A percentile compares a stretch with the other conserved stretches of the same genome.
Evolutionary conservation across 1,140 invertebrate genomes (phyloP).

Genomic region (Sitobion miscanthi): DNA sequence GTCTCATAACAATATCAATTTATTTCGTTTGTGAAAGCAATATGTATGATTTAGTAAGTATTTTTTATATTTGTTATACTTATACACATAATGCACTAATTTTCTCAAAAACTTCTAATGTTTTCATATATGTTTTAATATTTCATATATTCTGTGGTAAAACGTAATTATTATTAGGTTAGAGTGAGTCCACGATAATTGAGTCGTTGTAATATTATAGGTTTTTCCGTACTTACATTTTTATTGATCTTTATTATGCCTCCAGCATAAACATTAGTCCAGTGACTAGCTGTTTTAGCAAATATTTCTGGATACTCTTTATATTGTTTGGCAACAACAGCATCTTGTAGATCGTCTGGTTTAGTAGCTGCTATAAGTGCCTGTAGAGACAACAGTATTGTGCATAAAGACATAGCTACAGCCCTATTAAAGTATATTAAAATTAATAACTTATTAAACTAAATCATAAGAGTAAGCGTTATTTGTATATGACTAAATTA

Average conservation of each 20-base stretch:
- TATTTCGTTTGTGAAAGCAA: too few relatives aligned
- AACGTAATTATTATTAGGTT: background rate
- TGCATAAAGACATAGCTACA: slow-evolving; percentile 96
- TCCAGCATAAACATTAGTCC: slow-evolving; percentile 94
- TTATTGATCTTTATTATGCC: slow-evolving; percentile 64
- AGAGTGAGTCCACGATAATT: background rate
- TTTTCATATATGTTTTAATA: too few relatives aligned
- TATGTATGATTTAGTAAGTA: too few relatives aligned
- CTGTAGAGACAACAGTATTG: slow-evolving; percentile 92
- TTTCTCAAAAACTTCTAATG: too few relatives aligned
- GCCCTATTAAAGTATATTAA: slow-evolving; percentile 73
- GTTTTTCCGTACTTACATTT: background rate
- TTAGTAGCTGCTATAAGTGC: slow-evolving; percentile 90
- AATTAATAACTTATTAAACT: background rate
- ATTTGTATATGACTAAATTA: background rate
- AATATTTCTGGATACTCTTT: slow-evolving; percentile 82
- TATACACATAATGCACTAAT: too few relatives aligned
- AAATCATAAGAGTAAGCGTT: background rate
- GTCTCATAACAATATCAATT: too few relatives aligned
- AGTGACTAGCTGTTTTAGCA: slow-evolving; percentile 86
- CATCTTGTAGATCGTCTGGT: slow-evolving; percentile 95
- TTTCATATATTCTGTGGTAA: background rate
- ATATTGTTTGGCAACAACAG: slow-evolving; percentile 96
- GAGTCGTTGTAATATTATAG: background rate
- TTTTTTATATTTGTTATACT: too few relatives aligned